Conservation (phyloP, 2,797 vertebrate genomes). For the Sebastes paucispinis region DNA sequence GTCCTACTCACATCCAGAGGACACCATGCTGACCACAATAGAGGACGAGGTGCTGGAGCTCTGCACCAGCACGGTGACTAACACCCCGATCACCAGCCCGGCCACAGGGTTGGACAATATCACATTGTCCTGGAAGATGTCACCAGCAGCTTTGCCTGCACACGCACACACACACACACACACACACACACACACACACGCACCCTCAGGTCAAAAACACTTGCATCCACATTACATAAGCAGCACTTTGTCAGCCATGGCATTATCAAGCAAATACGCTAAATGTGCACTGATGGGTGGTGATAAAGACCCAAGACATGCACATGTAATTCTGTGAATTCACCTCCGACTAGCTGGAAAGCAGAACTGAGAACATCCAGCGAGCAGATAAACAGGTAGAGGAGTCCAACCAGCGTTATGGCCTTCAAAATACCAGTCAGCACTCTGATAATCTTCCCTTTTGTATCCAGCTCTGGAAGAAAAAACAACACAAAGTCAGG, state of each 20-base stretch:
- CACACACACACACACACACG: conserved; percentile 18
- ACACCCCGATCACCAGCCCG: conserved; percentile 93
- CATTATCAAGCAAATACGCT: neutral
- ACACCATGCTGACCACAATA: conserved; percentile 99
- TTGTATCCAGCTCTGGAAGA: conserved; percentile 87
- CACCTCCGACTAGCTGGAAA: conserved; percentile 97
- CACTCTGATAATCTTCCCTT: conserved; percentile 85
- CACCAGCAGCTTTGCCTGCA: conserved; percentile 92
- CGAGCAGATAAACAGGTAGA: conserved; percentile 96
- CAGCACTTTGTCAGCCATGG: neutral
- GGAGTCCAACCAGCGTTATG: conserved; percentile 85
- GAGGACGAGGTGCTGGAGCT: conserved; percentile 98
- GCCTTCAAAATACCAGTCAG: conserved; percentile 80
- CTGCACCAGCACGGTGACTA: conserved; percentile 97
- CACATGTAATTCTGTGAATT: neutral
- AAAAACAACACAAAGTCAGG: neutral
- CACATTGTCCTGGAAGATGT: conserved; percentile 93
- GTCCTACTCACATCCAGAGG: conserved; percentile 88
- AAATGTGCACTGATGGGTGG: neutral
- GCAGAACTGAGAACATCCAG: conserved; percentile 95
- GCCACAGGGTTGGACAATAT: conserved; percentile 94
- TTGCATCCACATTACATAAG: conserved; percentile 14
- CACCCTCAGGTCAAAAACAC: conserved; percentile 24
- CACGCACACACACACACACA: conserved; percentile 13
- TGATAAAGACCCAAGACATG: neutral